Conservation (phyloP, 2,888 invertebrate species). For the Lepetodrilus schrolli region DNA sequence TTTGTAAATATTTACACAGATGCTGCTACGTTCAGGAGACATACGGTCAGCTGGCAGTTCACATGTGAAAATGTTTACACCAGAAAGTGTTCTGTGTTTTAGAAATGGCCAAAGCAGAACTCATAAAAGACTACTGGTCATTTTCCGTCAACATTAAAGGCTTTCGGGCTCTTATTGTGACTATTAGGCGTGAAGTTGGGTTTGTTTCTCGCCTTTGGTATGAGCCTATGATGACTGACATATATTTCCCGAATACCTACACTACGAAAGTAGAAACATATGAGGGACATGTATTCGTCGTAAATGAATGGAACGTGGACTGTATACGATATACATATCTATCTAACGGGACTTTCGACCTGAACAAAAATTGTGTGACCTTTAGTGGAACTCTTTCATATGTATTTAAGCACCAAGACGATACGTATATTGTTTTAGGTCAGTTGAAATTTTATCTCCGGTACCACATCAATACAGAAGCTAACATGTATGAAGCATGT, state of each 20-base stretch:
- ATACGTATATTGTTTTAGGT: no score
- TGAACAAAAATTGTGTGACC: no score
- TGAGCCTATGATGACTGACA: neutral
- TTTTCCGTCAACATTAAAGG: conserved; percentile 2
- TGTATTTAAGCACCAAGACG: no score
- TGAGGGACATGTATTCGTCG: no score
- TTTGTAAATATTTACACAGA: conserved; percentile 5
- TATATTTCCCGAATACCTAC: neutral
- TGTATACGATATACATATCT: no score
- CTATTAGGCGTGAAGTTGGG: neutral
- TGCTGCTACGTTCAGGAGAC: neutral
- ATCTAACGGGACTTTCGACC: no score
- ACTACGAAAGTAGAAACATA: no score
- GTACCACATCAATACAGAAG: no score
- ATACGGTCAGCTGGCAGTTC: neutral
- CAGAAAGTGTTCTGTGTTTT: neutral
- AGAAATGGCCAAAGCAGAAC: neutral
- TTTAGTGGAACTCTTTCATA: no score
- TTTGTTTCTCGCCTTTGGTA: neutral
- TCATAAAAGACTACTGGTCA: neutral
- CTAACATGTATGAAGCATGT: no score
- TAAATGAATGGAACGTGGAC: no score
- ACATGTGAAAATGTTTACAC: conserved; percentile 15
- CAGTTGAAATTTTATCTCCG: no score
- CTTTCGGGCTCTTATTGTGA: neutral